Percentiles rank a stretch among this genome's conserved stretches.
These are phyloP conservation scores for Tympanoctomys barrerae DNA, from an alignment of 2,797 vertebrate genomes.

Conservation along the genomic window DNA sequence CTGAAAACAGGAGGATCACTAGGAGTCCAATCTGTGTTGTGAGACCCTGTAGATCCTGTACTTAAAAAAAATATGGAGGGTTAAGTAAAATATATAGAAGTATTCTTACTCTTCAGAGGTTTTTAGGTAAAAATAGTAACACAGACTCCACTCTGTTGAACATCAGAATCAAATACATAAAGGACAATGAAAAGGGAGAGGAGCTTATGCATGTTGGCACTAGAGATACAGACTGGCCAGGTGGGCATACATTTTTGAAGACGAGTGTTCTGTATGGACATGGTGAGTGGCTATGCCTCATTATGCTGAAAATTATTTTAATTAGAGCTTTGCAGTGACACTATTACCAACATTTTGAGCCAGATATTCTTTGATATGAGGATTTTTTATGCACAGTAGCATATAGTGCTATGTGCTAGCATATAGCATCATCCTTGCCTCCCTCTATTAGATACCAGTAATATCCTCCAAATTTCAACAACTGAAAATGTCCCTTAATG, in stretches of 20 bases:
- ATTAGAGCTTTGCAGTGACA: not conserved
- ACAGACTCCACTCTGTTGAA: not conserved
- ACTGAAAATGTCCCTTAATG: not conserved
- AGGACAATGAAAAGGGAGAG: not conserved
- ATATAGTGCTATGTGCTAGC: not conserved
- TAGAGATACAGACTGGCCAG: not conserved
- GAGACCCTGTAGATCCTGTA: too few relatives aligned
- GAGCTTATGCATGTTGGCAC: not conserved
- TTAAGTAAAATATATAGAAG: not conserved
- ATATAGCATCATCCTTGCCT: not conserved
- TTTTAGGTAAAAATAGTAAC: not conserved
- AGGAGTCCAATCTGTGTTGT: too few relatives aligned
- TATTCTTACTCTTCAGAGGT: slow-evolving; percentile 28
- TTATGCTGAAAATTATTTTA: not conserved
- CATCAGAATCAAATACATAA: not conserved
- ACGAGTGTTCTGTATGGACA: not conserved
- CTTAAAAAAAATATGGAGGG: not conserved
- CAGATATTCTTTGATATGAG: not conserved
- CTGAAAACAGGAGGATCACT: too few relatives aligned
- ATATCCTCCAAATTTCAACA: not conserved
- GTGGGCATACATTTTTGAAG: not conserved
- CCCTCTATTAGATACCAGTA: not conserved
- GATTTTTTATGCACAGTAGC: not conserved
- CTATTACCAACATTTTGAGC: not conserved
- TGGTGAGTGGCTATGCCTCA: not conserved